These are phyloP conservation scores for Scortum barcoo DNA, from an alignment of 2,113 vertebrate species.

Conservation along the genomic window DNA sequence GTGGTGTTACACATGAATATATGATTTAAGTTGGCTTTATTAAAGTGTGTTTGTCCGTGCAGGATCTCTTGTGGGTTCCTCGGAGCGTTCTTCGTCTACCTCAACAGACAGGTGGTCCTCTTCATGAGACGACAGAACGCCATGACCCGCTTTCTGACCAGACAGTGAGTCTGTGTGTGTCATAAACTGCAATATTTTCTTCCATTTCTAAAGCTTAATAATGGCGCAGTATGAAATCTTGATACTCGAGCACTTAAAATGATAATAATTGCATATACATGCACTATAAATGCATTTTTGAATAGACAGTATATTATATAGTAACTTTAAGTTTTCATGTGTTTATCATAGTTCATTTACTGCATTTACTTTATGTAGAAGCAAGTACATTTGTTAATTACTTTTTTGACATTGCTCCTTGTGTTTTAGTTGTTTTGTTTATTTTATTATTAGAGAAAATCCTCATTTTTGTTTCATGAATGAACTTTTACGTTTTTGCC, in stretches of 20 bases:
- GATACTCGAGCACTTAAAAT: no score
- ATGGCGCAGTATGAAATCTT: background rate
- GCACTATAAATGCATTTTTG: background rate
- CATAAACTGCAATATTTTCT: no score
- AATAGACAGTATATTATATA: no score
- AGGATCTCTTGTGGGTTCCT: constrained; percentile 91
- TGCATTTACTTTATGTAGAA: background rate
- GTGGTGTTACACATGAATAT: background rate
- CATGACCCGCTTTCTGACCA: constrained; percentile 91
- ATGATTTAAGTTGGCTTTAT: background rate
- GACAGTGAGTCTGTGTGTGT: constrained; percentile 86
- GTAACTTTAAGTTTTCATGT: no score
- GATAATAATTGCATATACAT: background rate
- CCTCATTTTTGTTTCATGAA: background rate
- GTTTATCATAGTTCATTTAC: no score
- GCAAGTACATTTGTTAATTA: no score
- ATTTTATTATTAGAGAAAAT: no score
- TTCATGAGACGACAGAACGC: constrained; percentile 88
- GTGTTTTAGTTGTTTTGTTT: background rate
- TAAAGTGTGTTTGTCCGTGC: background rate
- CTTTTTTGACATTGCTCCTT: background rate
- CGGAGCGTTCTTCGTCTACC: constrained; percentile 94
- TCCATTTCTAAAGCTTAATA: background rate
- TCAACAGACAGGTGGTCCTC: constrained; percentile 94
- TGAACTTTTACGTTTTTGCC: background rate